A percentile compares a stretch with the other conserved stretches of the same genome.
Conservation (phyloP, 2,113 vertebrate species). For the Thamnophis sirtalis region DNA sequence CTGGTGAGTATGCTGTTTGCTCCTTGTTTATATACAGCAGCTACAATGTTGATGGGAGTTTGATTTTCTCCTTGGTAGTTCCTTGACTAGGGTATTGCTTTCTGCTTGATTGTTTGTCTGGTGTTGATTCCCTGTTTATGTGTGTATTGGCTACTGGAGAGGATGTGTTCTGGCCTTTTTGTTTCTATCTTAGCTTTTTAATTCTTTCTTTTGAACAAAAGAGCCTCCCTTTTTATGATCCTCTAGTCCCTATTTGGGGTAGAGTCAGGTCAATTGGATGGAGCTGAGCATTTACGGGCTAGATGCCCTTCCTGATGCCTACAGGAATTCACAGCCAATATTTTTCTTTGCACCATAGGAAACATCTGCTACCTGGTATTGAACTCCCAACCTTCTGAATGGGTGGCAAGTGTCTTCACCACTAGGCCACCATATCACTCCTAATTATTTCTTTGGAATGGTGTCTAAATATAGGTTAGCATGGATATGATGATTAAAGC, state of each 20-base stretch:
- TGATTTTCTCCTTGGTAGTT: background rate
- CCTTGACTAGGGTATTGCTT: background rate
- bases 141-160: background rate
- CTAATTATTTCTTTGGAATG: background rate
- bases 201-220: background rate
- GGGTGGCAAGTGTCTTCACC: background rate
- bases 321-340: background rate
- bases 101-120: background rate
- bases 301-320: background rate
- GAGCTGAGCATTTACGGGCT: background rate
- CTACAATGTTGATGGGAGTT: background rate
- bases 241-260: background rate
- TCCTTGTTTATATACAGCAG: background rate
- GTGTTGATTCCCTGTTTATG: background rate
- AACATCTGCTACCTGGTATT: background rate
- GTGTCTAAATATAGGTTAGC: background rate
- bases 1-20: background rate
- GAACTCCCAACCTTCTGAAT: background rate
- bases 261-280: background rate
- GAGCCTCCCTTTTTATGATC: background rate
- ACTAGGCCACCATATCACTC: background rate
- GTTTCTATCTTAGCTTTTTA: background rate
- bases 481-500: background rate
- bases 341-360: background rate
- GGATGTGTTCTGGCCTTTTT: background rate